Percentiles rank a stretch among this genome's conserved stretches.
phyloP scores from a whole-genome alignment of 2,797 vertebrate species.

The Neosilurus mollespiculum region DNA sequence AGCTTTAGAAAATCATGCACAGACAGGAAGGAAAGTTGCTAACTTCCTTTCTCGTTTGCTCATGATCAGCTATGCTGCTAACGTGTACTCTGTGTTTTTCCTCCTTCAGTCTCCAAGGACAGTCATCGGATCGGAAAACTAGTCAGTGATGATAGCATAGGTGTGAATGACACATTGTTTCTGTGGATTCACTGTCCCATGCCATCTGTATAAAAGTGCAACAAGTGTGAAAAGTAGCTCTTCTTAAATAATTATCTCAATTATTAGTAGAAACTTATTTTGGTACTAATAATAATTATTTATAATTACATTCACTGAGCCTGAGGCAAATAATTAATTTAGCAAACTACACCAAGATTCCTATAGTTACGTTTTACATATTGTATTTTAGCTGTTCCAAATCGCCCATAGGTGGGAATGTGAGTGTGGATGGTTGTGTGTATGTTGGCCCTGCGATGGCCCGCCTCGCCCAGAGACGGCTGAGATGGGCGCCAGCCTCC shows the following conservation, averaged over 20 bases:
- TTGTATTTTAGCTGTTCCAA: no score
- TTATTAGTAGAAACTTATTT: neutral
- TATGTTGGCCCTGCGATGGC: no score
- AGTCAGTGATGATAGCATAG: neutral
- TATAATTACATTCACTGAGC: no score
- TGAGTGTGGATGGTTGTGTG: no score
- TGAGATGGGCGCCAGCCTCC: no score
- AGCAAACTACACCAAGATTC: no score
- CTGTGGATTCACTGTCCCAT: neutral
- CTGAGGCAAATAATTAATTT: no score
- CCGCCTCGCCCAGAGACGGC: no score
- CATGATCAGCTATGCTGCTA: neutral
- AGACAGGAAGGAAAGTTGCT: neutral
- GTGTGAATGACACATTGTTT: constrained; percentile 3
- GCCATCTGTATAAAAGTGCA: neutral
- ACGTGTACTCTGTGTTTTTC: neutral
- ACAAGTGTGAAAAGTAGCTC: neutral
- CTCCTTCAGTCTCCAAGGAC: neutral
- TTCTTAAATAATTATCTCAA: no score
- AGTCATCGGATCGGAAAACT: neutral
- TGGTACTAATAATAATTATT: no score
- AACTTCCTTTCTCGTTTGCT: neutral
- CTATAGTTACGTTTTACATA: no score
- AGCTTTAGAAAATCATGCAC: neutral
- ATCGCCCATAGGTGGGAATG: no score